phyloP scores from a whole-genome alignment of 2,113 vertebrate genomes.

The Mastomys natalensis region DNA sequence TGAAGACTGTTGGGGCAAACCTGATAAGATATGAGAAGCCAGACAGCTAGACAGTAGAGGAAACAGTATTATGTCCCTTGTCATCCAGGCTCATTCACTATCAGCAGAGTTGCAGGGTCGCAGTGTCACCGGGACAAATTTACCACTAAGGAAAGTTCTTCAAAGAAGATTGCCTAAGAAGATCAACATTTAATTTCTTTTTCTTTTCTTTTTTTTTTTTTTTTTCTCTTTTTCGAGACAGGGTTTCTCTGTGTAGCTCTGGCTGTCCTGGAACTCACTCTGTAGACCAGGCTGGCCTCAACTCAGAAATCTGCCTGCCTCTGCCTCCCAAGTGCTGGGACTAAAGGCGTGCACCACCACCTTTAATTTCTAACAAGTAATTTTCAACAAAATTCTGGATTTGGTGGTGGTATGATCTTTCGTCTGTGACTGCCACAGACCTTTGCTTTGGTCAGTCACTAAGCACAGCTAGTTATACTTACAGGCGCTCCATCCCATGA shows the following conservation, averaged over 20 bases:
- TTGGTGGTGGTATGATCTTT: rapidly evolving
- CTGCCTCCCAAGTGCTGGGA: too few species aligned
- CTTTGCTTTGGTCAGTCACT: neutral
- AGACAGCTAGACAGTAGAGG: neutral
- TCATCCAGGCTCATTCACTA: neutral
- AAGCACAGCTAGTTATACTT: neutral
- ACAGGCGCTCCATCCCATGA: rapidly evolving
- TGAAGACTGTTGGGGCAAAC: neutral
- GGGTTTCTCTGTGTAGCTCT: too few species aligned
- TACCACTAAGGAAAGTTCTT: neutral
- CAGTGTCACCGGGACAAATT: neutral
- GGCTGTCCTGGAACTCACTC: too few species aligned
- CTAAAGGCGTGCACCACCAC: too few species aligned
- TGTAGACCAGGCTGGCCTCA: too few species aligned
- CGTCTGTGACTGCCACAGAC: neutral
- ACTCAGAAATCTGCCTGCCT: too few species aligned
- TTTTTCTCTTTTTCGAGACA: too few species aligned
- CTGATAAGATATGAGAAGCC: neutral
- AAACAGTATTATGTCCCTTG: neutral
- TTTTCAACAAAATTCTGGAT: neutral
- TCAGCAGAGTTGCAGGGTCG: neutral
- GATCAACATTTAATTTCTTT: neutral
- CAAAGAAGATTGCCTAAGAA: neutral
- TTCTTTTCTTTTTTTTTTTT: too few species aligned
- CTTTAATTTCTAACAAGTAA: neutral